Base-by-base conservation (phyloP, 2,888 invertebrate species). In the Cerceris ruficornis region DNA sequence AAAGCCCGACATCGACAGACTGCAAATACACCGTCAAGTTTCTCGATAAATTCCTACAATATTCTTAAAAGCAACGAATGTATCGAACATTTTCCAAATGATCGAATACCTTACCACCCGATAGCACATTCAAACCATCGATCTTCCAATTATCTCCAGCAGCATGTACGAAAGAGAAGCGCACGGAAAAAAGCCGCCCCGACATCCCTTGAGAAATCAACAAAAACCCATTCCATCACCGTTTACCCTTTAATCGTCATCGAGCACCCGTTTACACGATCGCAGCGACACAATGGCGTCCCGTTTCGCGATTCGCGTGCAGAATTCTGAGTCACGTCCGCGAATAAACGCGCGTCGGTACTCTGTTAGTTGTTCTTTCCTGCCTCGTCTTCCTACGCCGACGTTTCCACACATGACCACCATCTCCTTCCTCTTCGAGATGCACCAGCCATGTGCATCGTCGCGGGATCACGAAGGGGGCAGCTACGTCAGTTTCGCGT, bases 281-380 rank as follows among this genome's bases (percentile, higher is more conserved):
- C 52, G 41, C 8, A 60, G 58, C 41, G 28, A 28, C 28, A 28
- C 28, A 28, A 28, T 28, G 28, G 58, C 49, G 58, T 43, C 41
- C 28, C 42, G 68, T 66, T 54, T 46, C 62, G 11, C 65, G 65
- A 66, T 59, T 57, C 61, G 28, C 54, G 69, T 52, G 55, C 41
- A 17, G 50, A 59, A 78, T 72, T 73, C 79, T 87, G 89, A 88
- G 77, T 90, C 89, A 87, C 78, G 86, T 84, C 84, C 78, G 82
- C 70, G 85, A 89, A 87, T 88, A 88, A 82, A 80, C 70, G 62
- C 15, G 58, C 62, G 46, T 46, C 43, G 68, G 9, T 55, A 55
- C 50, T 17, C 39, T n/a, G 49, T 65, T 67, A 57, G 61, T 66
- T 66, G 70, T 13, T 71, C 59, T 69, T 73, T 65, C 55, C 43